phyloP scores from a whole-genome alignment of 2,888 invertebrate species.

The Drosophila robusta region DNA sequence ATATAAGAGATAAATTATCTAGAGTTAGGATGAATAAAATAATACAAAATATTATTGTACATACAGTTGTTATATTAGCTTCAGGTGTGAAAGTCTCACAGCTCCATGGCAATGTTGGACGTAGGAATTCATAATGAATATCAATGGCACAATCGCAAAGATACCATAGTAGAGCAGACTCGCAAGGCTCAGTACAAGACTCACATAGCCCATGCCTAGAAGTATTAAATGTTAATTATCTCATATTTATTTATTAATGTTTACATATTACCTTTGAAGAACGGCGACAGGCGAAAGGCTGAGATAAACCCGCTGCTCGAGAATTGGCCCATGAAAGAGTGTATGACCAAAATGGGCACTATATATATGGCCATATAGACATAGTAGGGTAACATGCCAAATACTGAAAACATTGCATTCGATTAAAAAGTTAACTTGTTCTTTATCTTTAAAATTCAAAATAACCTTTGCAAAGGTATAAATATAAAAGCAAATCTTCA shows the following conservation, averaged over 20 bases:
- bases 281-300: conserved; percentile 91
- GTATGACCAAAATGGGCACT: conserved; percentile 94
- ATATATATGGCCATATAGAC: conserved; percentile 89
- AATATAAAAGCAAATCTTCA: background rate
- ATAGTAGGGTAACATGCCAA: conserved; percentile 68
- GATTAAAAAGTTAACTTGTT: too few species aligned
- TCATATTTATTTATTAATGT: background rate
- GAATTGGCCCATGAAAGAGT: conserved; percentile 95
- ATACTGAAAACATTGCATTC: conserved; percentile 50
- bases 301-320: conserved; percentile 92
- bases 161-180: conserved; percentile 92
- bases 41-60: background rate
- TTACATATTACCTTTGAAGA: conserved; percentile 91
- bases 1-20: accelerated
- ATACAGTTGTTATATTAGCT: conserved; percentile 46
- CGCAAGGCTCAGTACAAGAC: conserved; percentile 91
- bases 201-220: conserved; percentile 94
- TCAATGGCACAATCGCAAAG: conserved; percentile 92
- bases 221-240: background rate
- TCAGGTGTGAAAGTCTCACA: conserved; percentile 87
- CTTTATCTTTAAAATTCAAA: too few species aligned
- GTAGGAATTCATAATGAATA: conserved; percentile 91
- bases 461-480: too few species aligned
- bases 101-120: conserved; percentile 90
- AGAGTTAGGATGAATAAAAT: too few species aligned